Evolutionary conservation across 2,797 vertebrate genomes (phyloP).

Genomic region (Galago senegalensis): DNA sequence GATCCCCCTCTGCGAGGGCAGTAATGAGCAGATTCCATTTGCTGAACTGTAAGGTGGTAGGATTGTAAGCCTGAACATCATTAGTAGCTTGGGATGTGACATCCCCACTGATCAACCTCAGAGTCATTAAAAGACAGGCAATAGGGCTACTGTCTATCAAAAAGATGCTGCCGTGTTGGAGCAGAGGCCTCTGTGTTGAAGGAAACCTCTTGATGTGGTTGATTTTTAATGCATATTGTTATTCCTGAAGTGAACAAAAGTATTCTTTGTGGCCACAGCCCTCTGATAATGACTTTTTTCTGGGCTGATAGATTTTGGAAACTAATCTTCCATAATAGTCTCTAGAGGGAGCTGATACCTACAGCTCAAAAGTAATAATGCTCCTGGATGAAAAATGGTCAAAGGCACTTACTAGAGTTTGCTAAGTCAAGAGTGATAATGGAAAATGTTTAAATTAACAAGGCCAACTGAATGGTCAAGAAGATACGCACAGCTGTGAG

Average conservation of each 20-base stretch:
- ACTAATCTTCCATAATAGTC: background rate
- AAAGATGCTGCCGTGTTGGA: background rate
- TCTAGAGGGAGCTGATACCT: background rate
- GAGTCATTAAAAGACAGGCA: background rate
- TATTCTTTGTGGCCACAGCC: background rate
- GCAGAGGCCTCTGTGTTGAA: background rate
- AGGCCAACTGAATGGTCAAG: constrained; percentile 57
- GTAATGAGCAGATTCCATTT: background rate
- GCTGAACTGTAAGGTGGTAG: background rate
- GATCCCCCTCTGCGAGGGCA: background rate
- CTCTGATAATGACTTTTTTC: constrained; percentile 41
- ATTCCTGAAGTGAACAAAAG: background rate
- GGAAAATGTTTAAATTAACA: constrained; percentile 73
- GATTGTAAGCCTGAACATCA: background rate
- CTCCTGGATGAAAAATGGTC: background rate
- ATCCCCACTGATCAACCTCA: background rate
- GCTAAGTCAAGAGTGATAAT: constrained; percentile 68
- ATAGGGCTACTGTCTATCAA: background rate
- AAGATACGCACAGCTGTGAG: constrained; percentile 37
- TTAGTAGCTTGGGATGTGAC: background rate
- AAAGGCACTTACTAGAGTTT: background rate
- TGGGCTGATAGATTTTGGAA: constrained; percentile 30
- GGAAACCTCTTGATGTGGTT: background rate
- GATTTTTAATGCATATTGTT: background rate
- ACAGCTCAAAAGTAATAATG: background rate